These are phyloP conservation scores for Periophthalmus modestus DNA, from an alignment of 2,113 vertebrate species.

Conservation along the genomic window DNA sequence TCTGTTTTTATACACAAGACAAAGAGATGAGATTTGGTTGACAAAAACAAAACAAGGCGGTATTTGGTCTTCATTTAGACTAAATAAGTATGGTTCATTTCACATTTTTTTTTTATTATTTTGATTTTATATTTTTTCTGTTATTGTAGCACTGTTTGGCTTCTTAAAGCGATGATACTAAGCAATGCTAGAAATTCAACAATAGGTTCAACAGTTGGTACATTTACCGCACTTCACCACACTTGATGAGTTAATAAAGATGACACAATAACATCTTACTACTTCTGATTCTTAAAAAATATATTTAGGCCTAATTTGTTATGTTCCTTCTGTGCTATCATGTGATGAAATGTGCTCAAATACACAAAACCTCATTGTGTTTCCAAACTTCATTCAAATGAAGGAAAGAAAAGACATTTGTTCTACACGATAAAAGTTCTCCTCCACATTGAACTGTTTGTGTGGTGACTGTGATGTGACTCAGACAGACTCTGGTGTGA, in stretches of 20 bases:
- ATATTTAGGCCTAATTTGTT: background rate
- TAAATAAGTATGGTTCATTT: too few relatives aligned
- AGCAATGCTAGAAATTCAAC: too few relatives aligned
- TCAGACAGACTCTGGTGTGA: conserved; percentile 52
- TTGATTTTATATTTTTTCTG: too few relatives aligned
- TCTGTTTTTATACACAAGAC: background rate
- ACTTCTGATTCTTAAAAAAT: background rate
- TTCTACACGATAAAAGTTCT: background rate
- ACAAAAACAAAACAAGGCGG: too few relatives aligned
- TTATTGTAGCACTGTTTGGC: too few relatives aligned
- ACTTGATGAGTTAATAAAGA: background rate
- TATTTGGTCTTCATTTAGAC: too few relatives aligned
- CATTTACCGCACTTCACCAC: too few relatives aligned
- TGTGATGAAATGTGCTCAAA: background rate
- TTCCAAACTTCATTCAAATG: background rate
- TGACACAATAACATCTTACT: background rate
- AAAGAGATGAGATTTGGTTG: too few relatives aligned
- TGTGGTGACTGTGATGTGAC: conserved; percentile 55
- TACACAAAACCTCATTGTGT: background rate
- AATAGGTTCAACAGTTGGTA: too few relatives aligned
- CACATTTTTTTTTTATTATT: too few relatives aligned
- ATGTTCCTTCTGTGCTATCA: background rate
- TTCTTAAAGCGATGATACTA: too few relatives aligned
- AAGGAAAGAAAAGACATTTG: background rate
- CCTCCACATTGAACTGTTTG: conserved; percentile 30